Percentiles rank a stretch among this genome's conserved stretches.
These are phyloP conservation scores for Orthochromis malagaraziensis DNA, from an alignment of 2,113 vertebrate species.

Conservation along the genomic window DNA sequence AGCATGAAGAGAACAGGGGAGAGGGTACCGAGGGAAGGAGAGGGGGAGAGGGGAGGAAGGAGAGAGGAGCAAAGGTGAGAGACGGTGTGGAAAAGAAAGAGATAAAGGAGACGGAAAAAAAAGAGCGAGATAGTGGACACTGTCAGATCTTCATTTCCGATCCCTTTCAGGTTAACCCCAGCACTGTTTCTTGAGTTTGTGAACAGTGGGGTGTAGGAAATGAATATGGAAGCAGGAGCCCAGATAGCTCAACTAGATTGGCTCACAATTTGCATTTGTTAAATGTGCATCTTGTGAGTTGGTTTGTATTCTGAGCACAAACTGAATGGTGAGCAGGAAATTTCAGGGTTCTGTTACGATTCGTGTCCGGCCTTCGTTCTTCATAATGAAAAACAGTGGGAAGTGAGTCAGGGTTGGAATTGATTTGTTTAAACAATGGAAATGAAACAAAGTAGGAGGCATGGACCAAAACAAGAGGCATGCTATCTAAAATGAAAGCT, in stretches of 20 bases:
- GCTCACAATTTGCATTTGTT: conserved; percentile 67
- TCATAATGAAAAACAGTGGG: conserved; percentile 71
- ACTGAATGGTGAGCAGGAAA: conserved; percentile 61
- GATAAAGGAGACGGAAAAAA: conserved; percentile 20
- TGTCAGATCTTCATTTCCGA: conserved; percentile 51
- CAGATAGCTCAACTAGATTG: conserved; percentile 54
- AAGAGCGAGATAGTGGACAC: conserved; percentile 32
- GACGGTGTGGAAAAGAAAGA: conserved; percentile 30
- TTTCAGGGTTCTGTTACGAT: conserved; percentile 66
- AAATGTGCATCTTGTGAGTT: conserved; percentile 51
- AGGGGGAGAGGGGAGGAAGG: conserved; percentile 24
- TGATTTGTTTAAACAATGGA: conserved; percentile 72
- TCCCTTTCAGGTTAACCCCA: conserved; percentile 46
- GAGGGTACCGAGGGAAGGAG: conserved; percentile 78
- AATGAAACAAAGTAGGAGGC: conserved; percentile 68
- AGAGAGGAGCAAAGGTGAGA: conserved; percentile 57
- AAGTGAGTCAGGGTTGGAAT: conserved; percentile 65
- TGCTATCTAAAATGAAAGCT: conserved; percentile 56
- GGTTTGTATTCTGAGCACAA: conserved; percentile 67
- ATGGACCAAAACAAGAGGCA: conserved; percentile 55
- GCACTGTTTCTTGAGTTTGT: conserved; percentile 49
- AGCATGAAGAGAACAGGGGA: conserved; percentile 91
- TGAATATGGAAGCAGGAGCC: conserved; percentile 55
- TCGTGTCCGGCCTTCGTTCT: conserved; percentile 61
- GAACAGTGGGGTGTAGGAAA: conserved; percentile 54